phyloP scores from a whole-genome alignment of 2,797 vertebrate genomes.

The Eupleurogrammus muticus region DNA sequence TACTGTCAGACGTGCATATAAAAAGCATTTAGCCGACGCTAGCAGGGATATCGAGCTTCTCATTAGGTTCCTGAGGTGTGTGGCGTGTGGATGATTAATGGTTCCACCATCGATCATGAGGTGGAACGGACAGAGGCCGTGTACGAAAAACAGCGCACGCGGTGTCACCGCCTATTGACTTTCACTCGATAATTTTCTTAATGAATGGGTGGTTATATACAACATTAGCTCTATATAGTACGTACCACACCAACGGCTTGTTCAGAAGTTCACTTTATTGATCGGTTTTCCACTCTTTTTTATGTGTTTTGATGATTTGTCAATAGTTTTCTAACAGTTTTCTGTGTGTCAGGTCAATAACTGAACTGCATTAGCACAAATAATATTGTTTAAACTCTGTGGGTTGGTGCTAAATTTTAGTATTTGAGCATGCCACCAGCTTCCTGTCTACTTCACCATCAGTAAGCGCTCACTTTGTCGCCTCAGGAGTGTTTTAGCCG shows the following conservation, averaged over 20 bases:
- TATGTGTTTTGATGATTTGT: constrained; percentile 41
- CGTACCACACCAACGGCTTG: constrained; percentile 22
- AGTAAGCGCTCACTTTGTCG: constrained; percentile 10
- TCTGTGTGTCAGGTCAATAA: constrained; percentile 37
- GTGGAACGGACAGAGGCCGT: constrained; percentile 46
- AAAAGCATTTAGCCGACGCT: constrained; percentile 31
- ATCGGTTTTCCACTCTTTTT: constrained; percentile 37
- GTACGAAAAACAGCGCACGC: constrained; percentile 58
- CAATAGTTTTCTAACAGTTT: constrained; percentile 43
- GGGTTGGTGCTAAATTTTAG: background rate
- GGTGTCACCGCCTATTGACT: constrained; percentile 64
- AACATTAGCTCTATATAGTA: constrained; percentile 43
- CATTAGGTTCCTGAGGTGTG: constrained; percentile 66
- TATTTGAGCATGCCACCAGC: background rate
- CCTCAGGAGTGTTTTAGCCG: constrained; percentile 12
- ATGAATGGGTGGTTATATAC: constrained; percentile 67
- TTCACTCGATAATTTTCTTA: constrained; percentile 65
- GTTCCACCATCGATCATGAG: constrained; percentile 70
- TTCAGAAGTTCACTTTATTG: constrained; percentile 49
- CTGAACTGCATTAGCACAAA: constrained; percentile 10
- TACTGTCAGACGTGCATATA: background rate
- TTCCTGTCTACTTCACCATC: background rate
- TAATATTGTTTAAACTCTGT: background rate
- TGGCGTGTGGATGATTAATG: constrained; percentile 77
- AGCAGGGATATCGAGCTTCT: constrained; percentile 58